Evolutionary conservation across 2,888 invertebrate species (phyloP).

Genomic region (Odontothrips loti): DNA sequence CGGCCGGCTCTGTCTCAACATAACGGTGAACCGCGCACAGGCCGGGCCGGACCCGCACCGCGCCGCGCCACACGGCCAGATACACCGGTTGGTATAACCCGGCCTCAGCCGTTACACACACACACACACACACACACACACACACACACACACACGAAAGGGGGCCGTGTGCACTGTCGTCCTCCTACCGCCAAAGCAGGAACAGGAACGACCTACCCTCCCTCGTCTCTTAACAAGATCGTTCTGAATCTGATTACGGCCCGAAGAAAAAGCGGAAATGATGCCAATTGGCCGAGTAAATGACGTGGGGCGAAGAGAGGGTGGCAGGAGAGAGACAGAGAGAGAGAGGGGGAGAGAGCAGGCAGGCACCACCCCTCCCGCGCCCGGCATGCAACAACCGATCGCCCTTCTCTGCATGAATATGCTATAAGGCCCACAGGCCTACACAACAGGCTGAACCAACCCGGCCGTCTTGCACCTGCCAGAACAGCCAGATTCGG

Average conservation of each 20-base stretch:
- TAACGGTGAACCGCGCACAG: neutral
- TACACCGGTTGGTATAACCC: neutral
- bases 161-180: neutral
- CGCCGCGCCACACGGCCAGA: neutral
- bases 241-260: conserved; percentile 5
- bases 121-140: neutral
- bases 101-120: neutral
- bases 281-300: neutral
- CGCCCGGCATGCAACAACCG: too few relatives aligned
- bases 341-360: neutral
- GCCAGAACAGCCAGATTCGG: too few relatives aligned
- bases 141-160: neutral
- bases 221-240: neutral
- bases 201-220: neutral
- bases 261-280: conserved; percentile 1
- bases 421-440: too few relatives aligned
- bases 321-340: neutral
- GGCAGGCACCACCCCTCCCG: too few relatives aligned
- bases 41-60: neutral
- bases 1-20: neutral
- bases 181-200: too few relatives aligned
- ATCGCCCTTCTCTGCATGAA: too few relatives aligned
- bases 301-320: neutral
- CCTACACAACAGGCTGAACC: too few relatives aligned
- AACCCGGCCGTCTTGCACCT: too few relatives aligned